These are phyloP conservation scores for Poeciliopsis turneri DNA, from an alignment of 2,797 vertebrate species.

Conservation along the genomic window DNA sequence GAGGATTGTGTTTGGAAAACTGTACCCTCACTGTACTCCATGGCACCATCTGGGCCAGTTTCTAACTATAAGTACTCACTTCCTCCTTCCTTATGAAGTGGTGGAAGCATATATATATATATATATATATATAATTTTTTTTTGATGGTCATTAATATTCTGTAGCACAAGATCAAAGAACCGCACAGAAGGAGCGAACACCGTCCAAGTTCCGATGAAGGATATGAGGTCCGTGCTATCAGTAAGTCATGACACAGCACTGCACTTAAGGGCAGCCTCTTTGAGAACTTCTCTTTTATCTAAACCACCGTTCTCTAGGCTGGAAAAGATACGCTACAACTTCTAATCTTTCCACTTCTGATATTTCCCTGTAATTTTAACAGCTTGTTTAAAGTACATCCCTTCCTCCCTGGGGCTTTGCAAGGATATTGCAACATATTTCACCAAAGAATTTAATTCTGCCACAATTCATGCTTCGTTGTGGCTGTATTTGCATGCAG, in stretches of 20 bases:
- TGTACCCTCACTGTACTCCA: conserved; percentile 49
- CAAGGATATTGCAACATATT: conserved; percentile 4
- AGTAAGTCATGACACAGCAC: conserved; percentile 37
- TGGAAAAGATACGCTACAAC: conserved; percentile 22
- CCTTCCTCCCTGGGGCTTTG: background rate
- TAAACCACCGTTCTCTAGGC: conserved; percentile 18
- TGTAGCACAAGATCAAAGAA: conserved; percentile 55
- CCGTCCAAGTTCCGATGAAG: conserved; percentile 48
- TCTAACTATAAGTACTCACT: conserved; percentile 28
- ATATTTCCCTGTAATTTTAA: conserved; percentile 20
- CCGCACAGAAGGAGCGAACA: conserved; percentile 27
- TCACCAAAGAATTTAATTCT: conserved; percentile 12
- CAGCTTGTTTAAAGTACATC: conserved; percentile 19
- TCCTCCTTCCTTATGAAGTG: conserved; percentile 28
- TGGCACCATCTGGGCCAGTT: conserved; percentile 38
- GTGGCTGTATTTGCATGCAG: conserved; percentile 3
- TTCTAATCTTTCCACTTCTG: conserved; percentile 31
- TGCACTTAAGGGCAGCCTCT: conserved; percentile 25
- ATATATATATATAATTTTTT: conserved; percentile 15
- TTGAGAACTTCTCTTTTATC: conserved; percentile 44
- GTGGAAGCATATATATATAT: background rate
- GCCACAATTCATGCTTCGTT: background rate
- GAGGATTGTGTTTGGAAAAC: conserved; percentile 51
- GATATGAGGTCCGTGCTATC: conserved; percentile 49
- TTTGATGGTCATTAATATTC: conserved; percentile 59